Evolutionary conservation across 2,888 invertebrate genomes (phyloP).

Genomic region (Calameuta idolon): DNA sequence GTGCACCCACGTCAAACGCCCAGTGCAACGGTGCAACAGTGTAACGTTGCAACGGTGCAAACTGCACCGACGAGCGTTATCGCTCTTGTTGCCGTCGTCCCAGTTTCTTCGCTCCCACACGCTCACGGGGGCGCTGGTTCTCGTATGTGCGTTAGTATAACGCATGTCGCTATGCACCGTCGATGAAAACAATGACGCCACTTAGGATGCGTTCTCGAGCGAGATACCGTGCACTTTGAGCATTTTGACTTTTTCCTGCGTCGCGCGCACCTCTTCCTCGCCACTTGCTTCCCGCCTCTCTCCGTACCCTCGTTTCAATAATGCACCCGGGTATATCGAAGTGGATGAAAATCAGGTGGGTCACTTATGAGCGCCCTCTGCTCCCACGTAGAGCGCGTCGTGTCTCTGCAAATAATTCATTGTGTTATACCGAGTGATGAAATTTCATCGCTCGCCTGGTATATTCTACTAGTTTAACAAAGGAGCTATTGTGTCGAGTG

Average conservation of each 20-base stretch:
- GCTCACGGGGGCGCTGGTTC: constrained; percentile 34
- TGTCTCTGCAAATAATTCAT: not conserved
- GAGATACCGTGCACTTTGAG: not conserved
- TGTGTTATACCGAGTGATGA: not conserved
- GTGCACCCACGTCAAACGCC: not conserved
- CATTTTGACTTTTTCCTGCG: not conserved
- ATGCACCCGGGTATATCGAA: not conserved
- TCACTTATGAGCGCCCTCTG: not conserved
- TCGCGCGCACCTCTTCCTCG: not conserved
- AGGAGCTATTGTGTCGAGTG: not conserved
- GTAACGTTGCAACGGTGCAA: constrained; percentile 23
- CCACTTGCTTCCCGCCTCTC: not conserved
- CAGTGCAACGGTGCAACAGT: not conserved
- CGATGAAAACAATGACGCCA: not conserved
- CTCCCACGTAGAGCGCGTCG: not conserved
- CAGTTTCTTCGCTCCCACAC: constrained; percentile 59
- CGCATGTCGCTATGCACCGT: not conserved
- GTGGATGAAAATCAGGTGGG: not conserved
- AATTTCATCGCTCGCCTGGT: not conserved
- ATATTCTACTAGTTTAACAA: not conserved
- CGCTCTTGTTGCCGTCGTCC: constrained; percentile 56
- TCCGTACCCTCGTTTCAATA: not conserved
- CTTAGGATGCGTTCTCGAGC: not conserved
- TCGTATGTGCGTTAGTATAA: not conserved
- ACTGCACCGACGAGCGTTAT: constrained; percentile 56